Percentiles rank a stretch among this genome's conserved stretches.
Conservation (phyloP, 2,113 vertebrate species). For the Athene cunicularia region DNA sequence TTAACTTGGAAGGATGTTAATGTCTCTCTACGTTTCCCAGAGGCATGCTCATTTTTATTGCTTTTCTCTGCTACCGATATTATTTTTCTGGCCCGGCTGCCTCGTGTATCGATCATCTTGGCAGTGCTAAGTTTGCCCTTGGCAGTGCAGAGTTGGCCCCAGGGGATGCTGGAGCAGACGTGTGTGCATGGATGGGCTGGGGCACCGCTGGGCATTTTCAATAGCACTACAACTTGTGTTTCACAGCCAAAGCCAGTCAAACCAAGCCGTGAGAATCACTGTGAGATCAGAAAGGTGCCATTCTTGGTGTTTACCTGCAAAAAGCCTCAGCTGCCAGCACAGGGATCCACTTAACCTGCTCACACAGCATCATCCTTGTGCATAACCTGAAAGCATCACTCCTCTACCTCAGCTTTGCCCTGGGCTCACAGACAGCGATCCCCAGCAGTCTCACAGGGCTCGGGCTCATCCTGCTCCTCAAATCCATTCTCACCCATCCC, state of each 20-base stretch:
- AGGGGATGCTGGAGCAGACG: neutral
- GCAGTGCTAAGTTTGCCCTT: neutral
- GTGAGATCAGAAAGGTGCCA: neutral
- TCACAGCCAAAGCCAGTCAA: neutral
- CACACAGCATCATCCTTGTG: neutral
- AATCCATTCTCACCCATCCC: neutral
- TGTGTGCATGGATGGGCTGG: rapidly evolving
- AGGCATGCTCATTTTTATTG: neutral
- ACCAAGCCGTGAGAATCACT: neutral
- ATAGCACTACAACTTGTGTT: neutral
- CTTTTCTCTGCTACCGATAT: neutral
- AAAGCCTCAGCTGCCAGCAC: neutral
- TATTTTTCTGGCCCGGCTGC: neutral
- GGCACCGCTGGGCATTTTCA: rapidly evolving
- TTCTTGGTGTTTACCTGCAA: neutral
- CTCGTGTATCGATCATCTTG: rapidly evolving
- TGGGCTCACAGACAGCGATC: neutral
- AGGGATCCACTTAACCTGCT: neutral
- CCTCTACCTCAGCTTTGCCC: neutral
- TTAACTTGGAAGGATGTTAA: neutral
- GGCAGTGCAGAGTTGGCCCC: neutral
- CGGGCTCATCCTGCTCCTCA: neutral
- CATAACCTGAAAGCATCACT: neutral
- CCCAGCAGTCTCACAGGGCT: neutral
- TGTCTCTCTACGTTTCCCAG: neutral